Evolutionary conservation across 2,797 vertebrate genomes (phyloP).

Genomic region (Lateolabrax maculatus): DNA sequence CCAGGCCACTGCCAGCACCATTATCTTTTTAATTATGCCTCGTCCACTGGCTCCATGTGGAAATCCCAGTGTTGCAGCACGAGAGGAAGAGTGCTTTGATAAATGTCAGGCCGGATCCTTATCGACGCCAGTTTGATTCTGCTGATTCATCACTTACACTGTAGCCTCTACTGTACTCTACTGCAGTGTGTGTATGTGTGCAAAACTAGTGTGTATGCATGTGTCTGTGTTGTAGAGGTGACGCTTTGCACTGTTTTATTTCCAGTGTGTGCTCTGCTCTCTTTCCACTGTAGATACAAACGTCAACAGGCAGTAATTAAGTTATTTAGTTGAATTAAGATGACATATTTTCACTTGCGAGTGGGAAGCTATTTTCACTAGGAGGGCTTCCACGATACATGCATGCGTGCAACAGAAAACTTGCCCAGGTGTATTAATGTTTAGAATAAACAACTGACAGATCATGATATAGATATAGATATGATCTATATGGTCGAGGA

Average conservation of each 20-base stretch:
- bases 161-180: constrained; percentile 21
- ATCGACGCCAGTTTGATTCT: constrained; percentile 39
- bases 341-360: neutral
- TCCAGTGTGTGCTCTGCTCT: neutral
- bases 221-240: constrained; percentile 10
- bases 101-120: constrained; percentile 57
- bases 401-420: neutral
- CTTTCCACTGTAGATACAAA: constrained; percentile 9
- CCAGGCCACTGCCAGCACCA: constrained; percentile 49
- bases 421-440: neutral
- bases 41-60: constrained; percentile 43
- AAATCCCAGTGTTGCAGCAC: constrained; percentile 43
- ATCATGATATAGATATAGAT: too few relatives aligned
- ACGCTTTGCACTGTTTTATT: constrained; percentile 2
- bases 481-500: neutral
- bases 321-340: constrained; percentile 22
- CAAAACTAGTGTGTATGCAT: neutral
- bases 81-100: constrained; percentile 54
- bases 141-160: constrained; percentile 64
- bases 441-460: neutral
- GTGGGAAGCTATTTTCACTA: neutral
- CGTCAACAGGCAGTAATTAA: constrained; percentile 4
- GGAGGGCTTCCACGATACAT: neutral
- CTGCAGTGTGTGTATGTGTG: constrained; percentile 30
- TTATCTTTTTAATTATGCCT: constrained; percentile 71